phyloP scores from a whole-genome alignment of 2,113 vertebrate species.

The Speoplatyrhinus poulsoni region DNA sequence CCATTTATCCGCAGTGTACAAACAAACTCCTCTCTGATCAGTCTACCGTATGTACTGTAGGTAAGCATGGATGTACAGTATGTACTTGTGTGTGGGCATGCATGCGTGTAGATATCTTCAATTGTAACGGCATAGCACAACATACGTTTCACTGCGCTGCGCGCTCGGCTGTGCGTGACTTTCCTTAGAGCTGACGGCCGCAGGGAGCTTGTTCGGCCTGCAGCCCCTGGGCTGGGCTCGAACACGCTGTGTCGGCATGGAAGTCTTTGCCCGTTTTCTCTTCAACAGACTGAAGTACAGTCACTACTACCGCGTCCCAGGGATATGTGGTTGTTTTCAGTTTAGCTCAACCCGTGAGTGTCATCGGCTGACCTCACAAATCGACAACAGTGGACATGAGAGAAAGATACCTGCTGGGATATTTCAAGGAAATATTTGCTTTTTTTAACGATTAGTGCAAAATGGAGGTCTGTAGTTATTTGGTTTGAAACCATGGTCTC shows the following conservation, averaged over 20 bases:
- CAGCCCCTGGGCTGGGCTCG: background rate
- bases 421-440: background rate
- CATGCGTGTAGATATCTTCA: slow-evolving; percentile 51
- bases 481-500: background rate
- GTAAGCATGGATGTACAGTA: slow-evolving; percentile 38
- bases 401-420: background rate
- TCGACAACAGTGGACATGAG: background rate
- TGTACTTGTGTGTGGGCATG: slow-evolving; percentile 60
- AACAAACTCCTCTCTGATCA: background rate
- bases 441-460: too few relatives aligned
- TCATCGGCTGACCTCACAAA: slow-evolving; percentile 9
- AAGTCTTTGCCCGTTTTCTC: background rate
- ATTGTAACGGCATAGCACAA: slow-evolving; percentile 67
- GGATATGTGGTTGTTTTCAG: background rate
- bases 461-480: background rate
- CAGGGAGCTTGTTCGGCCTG: slow-evolving; percentile 29
- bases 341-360: background rate
- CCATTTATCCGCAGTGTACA: slow-evolving; percentile 56
- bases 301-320: background rate
- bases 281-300: background rate
- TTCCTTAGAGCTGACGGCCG: slow-evolving; percentile 58
- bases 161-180: slow-evolving; percentile 52
- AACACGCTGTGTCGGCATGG: slow-evolving; percentile 4
- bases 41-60: background rate
- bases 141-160: slow-evolving; percentile 39